Evolutionary conservation across 2,113 vertebrate species (phyloP).

Genomic region (Antennarius striatus): DNA sequence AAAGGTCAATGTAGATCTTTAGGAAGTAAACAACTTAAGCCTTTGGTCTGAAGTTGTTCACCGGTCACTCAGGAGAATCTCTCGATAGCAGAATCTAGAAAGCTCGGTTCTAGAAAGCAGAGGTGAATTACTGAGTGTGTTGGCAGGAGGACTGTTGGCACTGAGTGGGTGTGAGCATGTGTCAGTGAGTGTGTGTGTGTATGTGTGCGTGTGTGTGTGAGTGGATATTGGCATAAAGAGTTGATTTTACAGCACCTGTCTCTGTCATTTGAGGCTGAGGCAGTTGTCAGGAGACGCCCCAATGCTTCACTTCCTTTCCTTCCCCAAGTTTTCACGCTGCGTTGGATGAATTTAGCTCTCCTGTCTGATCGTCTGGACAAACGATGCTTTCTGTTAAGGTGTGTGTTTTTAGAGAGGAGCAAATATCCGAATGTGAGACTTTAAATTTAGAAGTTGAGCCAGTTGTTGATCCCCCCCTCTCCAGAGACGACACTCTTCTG

Average conservation of each 20-base stretch:
- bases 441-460: constrained; percentile 6
- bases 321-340: constrained; percentile 6
- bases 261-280: constrained; percentile 63
- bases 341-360: background rate
- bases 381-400: constrained; percentile 1
- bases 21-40: constrained; percentile 34
- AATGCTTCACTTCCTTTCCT: constrained; percentile 43
- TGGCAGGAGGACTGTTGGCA: constrained; percentile 26
- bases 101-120: constrained; percentile 22
- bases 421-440: background rate
- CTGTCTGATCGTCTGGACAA: background rate
- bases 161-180: constrained; percentile 48
- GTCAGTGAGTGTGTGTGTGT: constrained; percentile 33
- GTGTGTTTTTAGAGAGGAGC: background rate
- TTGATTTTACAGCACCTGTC: constrained; percentile 70
- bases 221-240: constrained; percentile 36
- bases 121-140: constrained; percentile 30
- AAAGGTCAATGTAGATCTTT: constrained; percentile 48
- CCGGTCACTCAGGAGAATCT: background rate
- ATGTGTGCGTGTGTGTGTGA: constrained; percentile 32
- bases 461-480: background rate
- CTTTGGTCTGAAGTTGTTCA: constrained; percentile 1
- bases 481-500: constrained; percentile 44
- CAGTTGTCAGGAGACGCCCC: constrained; percentile 66
- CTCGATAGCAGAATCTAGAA: constrained; percentile 11